These are phyloP conservation scores for Nebria salina DNA, from an alignment of 2,888 invertebrate species.

Conservation along the genomic window DNA sequence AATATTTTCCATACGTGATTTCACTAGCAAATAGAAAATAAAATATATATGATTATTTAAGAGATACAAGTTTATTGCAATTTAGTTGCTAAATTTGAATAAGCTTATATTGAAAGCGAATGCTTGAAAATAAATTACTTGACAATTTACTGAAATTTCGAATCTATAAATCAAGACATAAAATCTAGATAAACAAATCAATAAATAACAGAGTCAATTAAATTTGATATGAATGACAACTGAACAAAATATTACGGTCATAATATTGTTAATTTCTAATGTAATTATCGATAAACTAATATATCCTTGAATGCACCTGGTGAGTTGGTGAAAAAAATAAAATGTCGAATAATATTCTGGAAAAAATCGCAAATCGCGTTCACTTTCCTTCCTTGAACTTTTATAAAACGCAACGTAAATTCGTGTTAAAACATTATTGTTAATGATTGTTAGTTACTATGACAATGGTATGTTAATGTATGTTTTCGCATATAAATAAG, in stretches of 20 bases:
- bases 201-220: conserved; percentile 37
- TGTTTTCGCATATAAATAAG: conserved; percentile 17
- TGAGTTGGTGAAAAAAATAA: background rate
- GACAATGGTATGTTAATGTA: conserved; percentile 34
- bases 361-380: conserved; percentile 31
- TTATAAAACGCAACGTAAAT: conserved; percentile 24
- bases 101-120: too few relatives aligned
- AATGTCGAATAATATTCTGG: conserved; percentile 19
- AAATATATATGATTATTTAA: too few relatives aligned
- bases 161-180: background rate
- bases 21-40: too few relatives aligned
- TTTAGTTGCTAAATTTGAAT: too few relatives aligned
- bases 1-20: too few relatives aligned
- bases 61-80: too few relatives aligned
- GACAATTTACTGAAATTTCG: background rate
- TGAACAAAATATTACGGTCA: conserved; percentile 25
- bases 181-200: background rate
- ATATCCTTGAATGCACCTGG: conserved; percentile 37
- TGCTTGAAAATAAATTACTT: background rate
- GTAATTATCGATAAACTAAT: conserved; percentile 25
- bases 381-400: conserved; percentile 40
- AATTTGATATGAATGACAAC: conserved; percentile 24
- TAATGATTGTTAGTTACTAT: conserved; percentile 17
- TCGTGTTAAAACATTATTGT: conserved; percentile 23
- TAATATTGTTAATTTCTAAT: conserved; percentile 11